Conservation (phyloP, 2,797 vertebrate genomes). For the Danio choprae region DNA sequence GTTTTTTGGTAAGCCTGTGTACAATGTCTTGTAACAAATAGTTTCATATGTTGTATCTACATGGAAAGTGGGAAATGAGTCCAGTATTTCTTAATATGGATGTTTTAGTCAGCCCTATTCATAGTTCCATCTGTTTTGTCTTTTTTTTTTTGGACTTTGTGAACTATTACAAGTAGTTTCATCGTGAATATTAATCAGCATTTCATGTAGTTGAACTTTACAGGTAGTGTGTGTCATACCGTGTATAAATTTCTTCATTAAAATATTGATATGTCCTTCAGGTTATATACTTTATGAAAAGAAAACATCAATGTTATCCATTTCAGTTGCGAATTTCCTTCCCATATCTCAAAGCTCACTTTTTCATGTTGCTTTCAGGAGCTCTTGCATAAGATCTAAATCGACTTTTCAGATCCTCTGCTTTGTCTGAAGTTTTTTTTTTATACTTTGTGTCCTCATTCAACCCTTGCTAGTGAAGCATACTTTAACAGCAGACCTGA, state of each 20-base stretch:
- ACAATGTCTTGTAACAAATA: background rate
- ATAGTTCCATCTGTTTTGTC: background rate
- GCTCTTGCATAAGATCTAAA: conserved; percentile 26
- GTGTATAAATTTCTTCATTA: conserved; percentile 15
- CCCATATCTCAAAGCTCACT: conserved; percentile 43
- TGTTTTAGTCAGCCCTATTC: background rate
- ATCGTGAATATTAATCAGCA: background rate
- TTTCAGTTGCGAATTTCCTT: conserved; percentile 42
- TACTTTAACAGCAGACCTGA: conserved; percentile 16
- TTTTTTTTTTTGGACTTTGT: background rate
- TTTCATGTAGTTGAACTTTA: background rate
- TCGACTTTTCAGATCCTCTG: conserved; percentile 30
- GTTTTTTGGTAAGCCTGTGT: background rate
- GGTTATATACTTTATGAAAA: conserved; percentile 50
- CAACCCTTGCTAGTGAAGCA: background rate
- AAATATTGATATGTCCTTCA: conserved; percentile 32
- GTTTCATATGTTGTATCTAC: background rate
- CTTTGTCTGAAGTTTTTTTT: conserved; percentile 18
- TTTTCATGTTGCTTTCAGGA: conserved; percentile 45
- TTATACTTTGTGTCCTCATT: background rate
- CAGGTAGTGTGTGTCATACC: conserved; percentile 8
- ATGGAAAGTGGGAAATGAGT: background rate
- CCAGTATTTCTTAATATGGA: background rate
- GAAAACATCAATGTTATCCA: conserved; percentile 44
- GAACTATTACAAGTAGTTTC: background rate